phyloP scores from a whole-genome alignment of 1,140 invertebrate species.

The Ceratina calcarata region DNA sequence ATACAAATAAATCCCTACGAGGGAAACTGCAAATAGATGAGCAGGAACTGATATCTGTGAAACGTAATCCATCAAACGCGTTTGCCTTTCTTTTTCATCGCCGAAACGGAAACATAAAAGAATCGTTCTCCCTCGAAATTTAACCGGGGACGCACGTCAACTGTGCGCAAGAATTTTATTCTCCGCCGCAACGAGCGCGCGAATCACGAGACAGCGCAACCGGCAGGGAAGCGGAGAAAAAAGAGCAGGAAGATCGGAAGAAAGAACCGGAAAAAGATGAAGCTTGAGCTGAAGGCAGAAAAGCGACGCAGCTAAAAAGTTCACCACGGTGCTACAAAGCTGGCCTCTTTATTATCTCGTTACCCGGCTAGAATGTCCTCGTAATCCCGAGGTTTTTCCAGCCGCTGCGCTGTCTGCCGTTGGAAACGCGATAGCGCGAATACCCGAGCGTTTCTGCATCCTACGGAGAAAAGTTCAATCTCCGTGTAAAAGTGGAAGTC shows the following conservation, averaged over 20 bases:
- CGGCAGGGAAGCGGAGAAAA: background rate
- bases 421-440: slow-evolving; percentile 30
- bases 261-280: slow-evolving; percentile 23
- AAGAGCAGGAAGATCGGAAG: background rate
- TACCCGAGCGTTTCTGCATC: slow-evolving; percentile 38
- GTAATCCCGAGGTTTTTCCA: slow-evolving; percentile 63
- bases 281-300: slow-evolving; percentile 4
- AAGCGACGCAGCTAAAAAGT: slow-evolving; percentile 40
- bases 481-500: slow-evolving; percentile 15
- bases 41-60: background rate
- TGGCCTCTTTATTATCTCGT: slow-evolving; percentile 71
- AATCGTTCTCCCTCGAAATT: slow-evolving; percentile 2
- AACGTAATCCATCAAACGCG: slow-evolving; percentile 5
- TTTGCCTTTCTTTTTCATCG: background rate
- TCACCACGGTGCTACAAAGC: slow-evolving; percentile 56
- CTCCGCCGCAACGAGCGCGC: background rate
- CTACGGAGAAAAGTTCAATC: slow-evolving; percentile 44
- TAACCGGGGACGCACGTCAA: background rate
- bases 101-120: background rate
- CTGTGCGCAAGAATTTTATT: slow-evolving; percentile 27
- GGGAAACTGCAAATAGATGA: background rate
- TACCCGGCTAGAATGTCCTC: slow-evolving; percentile 61
- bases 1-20: no score
- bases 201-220: background rate
- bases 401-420: slow-evolving; percentile 14